These are phyloP conservation scores for Pseudomyrmex gracilis DNA, from an alignment of 1,140 invertebrate species.

Conservation along the genomic window DNA sequence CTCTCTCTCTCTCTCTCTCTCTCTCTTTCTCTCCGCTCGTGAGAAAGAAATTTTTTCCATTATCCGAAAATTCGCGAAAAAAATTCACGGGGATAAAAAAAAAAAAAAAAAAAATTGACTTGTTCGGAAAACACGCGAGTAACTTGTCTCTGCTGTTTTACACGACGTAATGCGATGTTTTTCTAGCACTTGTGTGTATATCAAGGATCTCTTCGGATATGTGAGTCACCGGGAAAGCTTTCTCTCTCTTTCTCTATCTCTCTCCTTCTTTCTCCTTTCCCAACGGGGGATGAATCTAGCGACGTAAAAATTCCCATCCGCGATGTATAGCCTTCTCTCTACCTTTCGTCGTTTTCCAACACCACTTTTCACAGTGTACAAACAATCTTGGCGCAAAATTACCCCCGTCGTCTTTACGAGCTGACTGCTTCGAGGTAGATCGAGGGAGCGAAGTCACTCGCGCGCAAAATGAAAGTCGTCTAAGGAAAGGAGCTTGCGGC, in stretches of 20 bases:
- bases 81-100: no score
- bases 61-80: no score
- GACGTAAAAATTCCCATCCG: neutral
- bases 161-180: no score
- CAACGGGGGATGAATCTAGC: neutral
- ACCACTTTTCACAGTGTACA: constrained; percentile 62
- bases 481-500: constrained; percentile 32
- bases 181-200: neutral
- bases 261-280: no score
- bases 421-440: constrained; percentile 51
- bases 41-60: neutral
- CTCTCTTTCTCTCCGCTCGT: neutral
- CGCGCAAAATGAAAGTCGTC: constrained; percentile 78
- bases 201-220: neutral
- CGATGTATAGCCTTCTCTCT: constrained; percentile 24
- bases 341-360: constrained; percentile 43
- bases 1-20: no score
- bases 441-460: constrained; percentile 57
- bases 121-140: neutral
- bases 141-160: neutral
- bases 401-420: constrained; percentile 64
- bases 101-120: no score
- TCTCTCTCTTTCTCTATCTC: no score
- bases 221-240: no score
- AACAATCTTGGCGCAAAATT: constrained; percentile 77